phyloP scores from a whole-genome alignment of 2,797 vertebrate species.

The Phrynocephalus forsythii region DNA sequence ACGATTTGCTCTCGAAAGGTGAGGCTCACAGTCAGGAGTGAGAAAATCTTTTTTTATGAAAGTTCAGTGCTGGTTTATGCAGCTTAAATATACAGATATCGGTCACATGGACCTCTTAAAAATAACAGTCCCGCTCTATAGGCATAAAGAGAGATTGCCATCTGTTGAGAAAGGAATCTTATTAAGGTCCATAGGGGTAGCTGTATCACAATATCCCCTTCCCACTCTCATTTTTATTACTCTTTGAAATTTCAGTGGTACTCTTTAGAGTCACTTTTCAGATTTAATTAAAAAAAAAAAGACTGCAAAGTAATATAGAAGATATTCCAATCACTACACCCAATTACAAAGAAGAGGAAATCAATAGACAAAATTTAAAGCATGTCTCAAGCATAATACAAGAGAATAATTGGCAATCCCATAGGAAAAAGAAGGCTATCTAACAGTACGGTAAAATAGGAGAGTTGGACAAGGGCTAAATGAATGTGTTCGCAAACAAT shows the following conservation, averaged over 20 bases:
- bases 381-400: conserved; percentile 14
- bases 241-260: conserved; percentile 39
- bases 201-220: conserved; percentile 34
- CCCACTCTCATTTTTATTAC: conserved; percentile 29
- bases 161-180: conserved; percentile 46
- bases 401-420: conserved; percentile 37
- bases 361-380: conserved; percentile 7
- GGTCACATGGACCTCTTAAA: conserved; percentile 39
- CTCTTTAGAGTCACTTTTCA: conserved; percentile 11
- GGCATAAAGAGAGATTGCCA: not conserved
- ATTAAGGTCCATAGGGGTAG: conserved; percentile 4
- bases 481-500: conserved; percentile 4
- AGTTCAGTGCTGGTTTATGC: conserved; percentile 17
- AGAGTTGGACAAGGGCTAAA: conserved; percentile 36
- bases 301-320: conserved; percentile 13
- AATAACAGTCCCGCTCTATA: conserved; percentile 42
- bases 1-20: not conserved
- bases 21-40: not conserved
- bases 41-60: not conserved
- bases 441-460: conserved; percentile 2
- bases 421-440: not conserved
- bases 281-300: conserved; percentile 55
- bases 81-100: conserved; percentile 28
- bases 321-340: conserved; percentile 27
- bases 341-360: conserved; percentile 41